Base-by-base conservation (phyloP, 2,113 vertebrate species). In the Bufo gargarizans region DNA sequence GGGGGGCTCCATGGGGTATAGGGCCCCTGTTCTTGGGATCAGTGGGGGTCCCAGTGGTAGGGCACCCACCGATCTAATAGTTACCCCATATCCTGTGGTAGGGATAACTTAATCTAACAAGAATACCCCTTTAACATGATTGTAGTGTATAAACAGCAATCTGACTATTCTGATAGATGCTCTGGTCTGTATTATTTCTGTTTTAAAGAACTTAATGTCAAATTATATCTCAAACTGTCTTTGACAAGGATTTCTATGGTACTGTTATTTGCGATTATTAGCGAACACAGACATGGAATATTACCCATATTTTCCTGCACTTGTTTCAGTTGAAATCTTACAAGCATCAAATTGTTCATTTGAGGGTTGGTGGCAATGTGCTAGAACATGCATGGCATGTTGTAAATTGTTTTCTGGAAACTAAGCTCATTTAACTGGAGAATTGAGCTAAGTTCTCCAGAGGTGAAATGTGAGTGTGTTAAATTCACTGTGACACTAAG, bases 391-490 rank as follows among this genome's bases (percentile, higher is more conserved):
- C n/a, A 83, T n/a, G 13, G 11, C 63, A 69, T 67, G 81, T 33
- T 59, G 55, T 59, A 81, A 67, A 49, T 69, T 50, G 59, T 45
- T 83, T 20, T 67, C 45, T 20, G 6, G 58, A 83, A 58, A 85
- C 16, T 74, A 67, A 83, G 81, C 58, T 83, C 20, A 76, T 74
- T 72, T 74, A 74, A 49, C 22, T 17, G 53, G 69, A 85, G 22
- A 72, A 74, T 20, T 74, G 69, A 85, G 59, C 61, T 53, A 53
- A 84, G 83, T 33, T 74, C 67, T 72, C 83, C 63, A 76, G 83
- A 85, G 67, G 83, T 85, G 83, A 85, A 85, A 69, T 85, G 83
- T 74, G 53, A 83, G 81, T 69, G 81, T 65, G 81, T 83, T 85
- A 74, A 74, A 74, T 74, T 74, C 67, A 72, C 69, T 85, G 65